A percentile compares a stretch with the other conserved stretches of the same genome.
These are phyloP conservation scores for Plagiodera versicolora DNA, from an alignment of 2,888 invertebrate genomes.

Conservation along the genomic window DNA sequence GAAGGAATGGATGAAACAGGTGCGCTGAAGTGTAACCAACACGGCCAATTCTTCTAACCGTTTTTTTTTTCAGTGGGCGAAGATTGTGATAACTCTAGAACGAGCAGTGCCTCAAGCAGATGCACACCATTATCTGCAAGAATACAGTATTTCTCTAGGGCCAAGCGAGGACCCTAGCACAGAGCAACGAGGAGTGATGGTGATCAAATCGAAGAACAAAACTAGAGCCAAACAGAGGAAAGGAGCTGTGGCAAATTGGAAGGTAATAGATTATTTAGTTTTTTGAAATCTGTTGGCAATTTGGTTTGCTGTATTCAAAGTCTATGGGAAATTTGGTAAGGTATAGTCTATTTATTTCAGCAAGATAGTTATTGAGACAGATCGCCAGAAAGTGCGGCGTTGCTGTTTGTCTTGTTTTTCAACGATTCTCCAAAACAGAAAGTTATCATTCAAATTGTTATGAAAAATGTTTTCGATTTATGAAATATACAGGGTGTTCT, in stretches of 20 bases:
- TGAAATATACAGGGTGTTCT: no score
- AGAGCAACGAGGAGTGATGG: conserved; percentile 93
- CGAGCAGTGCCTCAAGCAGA: conserved; percentile 89
- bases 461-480: no score
- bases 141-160: conserved; percentile 92
- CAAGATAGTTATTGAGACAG: no score
- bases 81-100: conserved; percentile 96
- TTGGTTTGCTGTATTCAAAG: no score
- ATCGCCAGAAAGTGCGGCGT: no score
- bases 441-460: no score
- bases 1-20: conserved; percentile 98
- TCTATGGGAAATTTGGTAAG: no score
- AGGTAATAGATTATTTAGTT: conserved; percentile 66
- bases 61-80: conserved; percentile 80
- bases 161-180: conserved; percentile 79
- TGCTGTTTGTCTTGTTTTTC: no score
- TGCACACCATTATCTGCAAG: conserved; percentile 87
- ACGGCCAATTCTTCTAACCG: no score
- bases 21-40: conserved; percentile 44
- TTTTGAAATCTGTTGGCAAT: no score
- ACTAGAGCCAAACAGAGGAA: conserved; percentile 95
- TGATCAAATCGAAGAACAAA: conserved; percentile 96
- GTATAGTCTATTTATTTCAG: no score
- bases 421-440: no score
- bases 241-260: conserved; percentile 96